Base-by-base conservation (phyloP, 2,113 vertebrate genomes). In the Xiphophorus couchianus region DNA sequence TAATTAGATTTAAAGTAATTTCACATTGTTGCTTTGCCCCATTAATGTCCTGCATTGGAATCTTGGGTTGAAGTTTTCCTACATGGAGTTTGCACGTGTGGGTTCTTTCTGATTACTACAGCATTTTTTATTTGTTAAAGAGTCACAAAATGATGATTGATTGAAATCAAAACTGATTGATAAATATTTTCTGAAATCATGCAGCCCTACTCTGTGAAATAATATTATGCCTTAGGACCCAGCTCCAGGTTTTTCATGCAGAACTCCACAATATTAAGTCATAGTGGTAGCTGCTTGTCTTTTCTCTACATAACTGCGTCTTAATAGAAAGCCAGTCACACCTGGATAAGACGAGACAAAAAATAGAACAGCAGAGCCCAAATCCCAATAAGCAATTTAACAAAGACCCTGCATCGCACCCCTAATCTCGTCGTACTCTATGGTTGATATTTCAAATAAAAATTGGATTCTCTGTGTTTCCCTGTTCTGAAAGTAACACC, bases 401-500 rank as follows among this genome's bases (percentile, higher is more conserved):
- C 51, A 58, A 25, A 51, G 19, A 51, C 19, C 48, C 19, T 0
- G 5, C 19, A 8, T 51, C 48, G 25, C 48, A 58, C 22, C 51
- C 22, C 27, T 58, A 42, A 39, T 70, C 39, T 60, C 42, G 62
- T 19, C 28, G 61, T 44, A 14, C 44, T 48, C 22, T 29, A 2
- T 27, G 37, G 65, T 30, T 65, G 62, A 74, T 17, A 29, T 69
- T 62, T 62, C 14, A 62, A 27, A 6, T 74, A 39, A 29, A 37
- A 29, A 22, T 9, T 6, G 65, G 44, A 63, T 70, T 25, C 42
- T 64, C 10, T 35, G n/a, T 30, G 12, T 75, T 60, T 79, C 64
- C 58, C 0, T 63, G n/a, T 48, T 44, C 31, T 7, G 22, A 39
- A 62, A 66, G 30, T 60, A 14, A 7, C 42, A 28, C 2, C 8